phyloP scores from a whole-genome alignment of 2,888 invertebrate genomes.

The Trichogramma evanescens region DNA sequence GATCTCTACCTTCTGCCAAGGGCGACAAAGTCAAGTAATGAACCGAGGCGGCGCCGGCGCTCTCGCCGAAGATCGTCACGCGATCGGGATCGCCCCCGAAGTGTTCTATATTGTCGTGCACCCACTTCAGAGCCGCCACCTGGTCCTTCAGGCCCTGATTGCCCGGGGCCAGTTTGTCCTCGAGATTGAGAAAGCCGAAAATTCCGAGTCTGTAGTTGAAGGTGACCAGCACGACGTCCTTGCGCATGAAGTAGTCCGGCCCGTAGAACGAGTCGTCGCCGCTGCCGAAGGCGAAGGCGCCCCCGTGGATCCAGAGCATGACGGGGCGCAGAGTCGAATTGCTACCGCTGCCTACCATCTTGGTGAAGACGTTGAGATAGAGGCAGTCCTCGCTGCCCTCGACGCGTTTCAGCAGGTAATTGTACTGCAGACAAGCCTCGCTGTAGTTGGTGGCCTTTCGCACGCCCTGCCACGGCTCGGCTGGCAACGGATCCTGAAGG shows the following conservation, averaged over 20 bases:
- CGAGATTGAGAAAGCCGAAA: constrained; percentile 31
- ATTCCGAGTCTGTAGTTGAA: constrained; percentile 35
- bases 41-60: constrained; percentile 26
- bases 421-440: background rate
- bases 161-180: constrained; percentile 26
- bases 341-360: background rate
- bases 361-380: constrained; percentile 30
- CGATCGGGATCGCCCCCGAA: constrained; percentile 35
- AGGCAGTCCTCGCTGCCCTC: constrained; percentile 28
- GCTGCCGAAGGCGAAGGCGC: constrained; percentile 27
- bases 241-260: constrained; percentile 35
- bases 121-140: constrained; percentile 31
- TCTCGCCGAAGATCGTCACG: constrained; percentile 32
- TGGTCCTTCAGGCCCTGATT: constrained; percentile 35
- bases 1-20: constrained; percentile 28
- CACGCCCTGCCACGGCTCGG: constrained; percentile 24
- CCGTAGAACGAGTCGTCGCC: constrained; percentile 29
- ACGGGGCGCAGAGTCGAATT: constrained; percentile 20
- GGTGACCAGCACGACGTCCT: constrained; percentile 35
- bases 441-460: constrained; percentile 35
- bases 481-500: constrained; percentile 31
- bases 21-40: constrained; percentile 29
- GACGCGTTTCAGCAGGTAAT: background rate
- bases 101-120: constrained; percentile 30
- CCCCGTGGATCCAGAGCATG: constrained; percentile 32